Conservation (phyloP, 1,140 invertebrate species). For the Cecropterus lyciades region DNA sequence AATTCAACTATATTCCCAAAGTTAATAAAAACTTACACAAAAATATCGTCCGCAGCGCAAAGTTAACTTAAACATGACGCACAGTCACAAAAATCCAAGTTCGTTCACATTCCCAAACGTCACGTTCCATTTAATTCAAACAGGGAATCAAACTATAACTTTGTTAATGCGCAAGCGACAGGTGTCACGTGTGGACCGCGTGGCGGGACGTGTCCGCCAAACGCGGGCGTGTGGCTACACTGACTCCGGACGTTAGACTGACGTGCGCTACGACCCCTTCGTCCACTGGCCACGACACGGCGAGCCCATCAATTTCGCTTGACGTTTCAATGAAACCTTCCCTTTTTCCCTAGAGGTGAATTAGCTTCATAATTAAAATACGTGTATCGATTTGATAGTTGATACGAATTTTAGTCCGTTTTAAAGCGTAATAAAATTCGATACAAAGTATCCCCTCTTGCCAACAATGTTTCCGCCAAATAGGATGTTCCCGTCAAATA, state of each 20-base stretch:
- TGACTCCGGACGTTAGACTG: slow-evolving; percentile 73
- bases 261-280: slow-evolving; percentile 65
- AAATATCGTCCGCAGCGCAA: neutral
- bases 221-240: slow-evolving; percentile 72
- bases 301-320: slow-evolving; percentile 73
- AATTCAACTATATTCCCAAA: neutral
- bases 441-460: slow-evolving; percentile 24
- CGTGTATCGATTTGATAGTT: slow-evolving; percentile 40
- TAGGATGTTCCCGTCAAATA: slow-evolving; percentile 38
- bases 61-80: neutral
- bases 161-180: slow-evolving; percentile 50
- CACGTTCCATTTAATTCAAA: slow-evolving; percentile 36
- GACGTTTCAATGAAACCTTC: slow-evolving; percentile 78
- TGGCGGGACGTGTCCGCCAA: slow-evolving; percentile 56
- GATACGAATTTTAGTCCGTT: slow-evolving; percentile 18
- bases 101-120: slow-evolving; percentile 14
- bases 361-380: slow-evolving; percentile 72
- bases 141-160: slow-evolving; percentile 35
- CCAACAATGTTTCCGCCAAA: slow-evolving; percentile 35
- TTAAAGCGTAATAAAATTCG: slow-evolving; percentile 25
- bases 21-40: neutral
- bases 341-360: slow-evolving; percentile 69
- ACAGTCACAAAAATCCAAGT: slow-evolving; percentile 17
- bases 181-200: slow-evolving; percentile 59
- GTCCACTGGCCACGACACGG: slow-evolving; percentile 73